Conservation (phyloP, 2,797 vertebrate species). For the Apodemus agrarius region DNA sequence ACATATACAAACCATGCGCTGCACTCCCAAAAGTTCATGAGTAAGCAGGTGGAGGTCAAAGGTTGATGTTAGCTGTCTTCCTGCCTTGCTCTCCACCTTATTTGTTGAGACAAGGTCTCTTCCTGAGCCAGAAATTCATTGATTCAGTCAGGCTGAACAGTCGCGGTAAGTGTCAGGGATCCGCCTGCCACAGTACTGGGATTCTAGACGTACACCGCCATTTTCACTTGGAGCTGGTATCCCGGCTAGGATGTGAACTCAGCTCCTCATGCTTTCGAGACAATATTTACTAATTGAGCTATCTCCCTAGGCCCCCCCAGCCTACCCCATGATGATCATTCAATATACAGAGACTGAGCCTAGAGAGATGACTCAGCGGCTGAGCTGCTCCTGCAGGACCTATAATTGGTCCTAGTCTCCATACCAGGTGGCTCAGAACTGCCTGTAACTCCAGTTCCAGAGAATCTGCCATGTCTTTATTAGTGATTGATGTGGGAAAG, state of each 20-base stretch:
- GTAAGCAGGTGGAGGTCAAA: background rate
- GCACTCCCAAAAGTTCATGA: no score
- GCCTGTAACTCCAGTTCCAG: background rate
- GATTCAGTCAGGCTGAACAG: background rate
- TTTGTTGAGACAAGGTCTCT: background rate
- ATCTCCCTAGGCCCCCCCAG: background rate
- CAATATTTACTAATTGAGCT: background rate
- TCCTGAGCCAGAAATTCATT: background rate
- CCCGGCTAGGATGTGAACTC: background rate
- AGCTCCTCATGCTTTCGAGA: background rate
- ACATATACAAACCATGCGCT: no score
- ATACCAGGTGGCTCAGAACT: background rate
- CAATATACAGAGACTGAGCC: no score
- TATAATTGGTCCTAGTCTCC: no score
- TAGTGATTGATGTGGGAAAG: background rate
- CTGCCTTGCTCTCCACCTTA: background rate
- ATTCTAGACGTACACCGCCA: no score
- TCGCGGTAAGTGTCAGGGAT: background rate
- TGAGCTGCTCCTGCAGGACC: no score
- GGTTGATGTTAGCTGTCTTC: background rate
- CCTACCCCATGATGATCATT: background rate
- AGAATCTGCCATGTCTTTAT: background rate
- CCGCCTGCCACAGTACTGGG: background rate
- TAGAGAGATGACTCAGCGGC: background rate
- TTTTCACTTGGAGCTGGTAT: background rate